Evolutionary conservation across 2,888 invertebrate species (phyloP), one percentile per base, ranked within the genome.

Genomic region (Eurytoma adleriae): DNA sequence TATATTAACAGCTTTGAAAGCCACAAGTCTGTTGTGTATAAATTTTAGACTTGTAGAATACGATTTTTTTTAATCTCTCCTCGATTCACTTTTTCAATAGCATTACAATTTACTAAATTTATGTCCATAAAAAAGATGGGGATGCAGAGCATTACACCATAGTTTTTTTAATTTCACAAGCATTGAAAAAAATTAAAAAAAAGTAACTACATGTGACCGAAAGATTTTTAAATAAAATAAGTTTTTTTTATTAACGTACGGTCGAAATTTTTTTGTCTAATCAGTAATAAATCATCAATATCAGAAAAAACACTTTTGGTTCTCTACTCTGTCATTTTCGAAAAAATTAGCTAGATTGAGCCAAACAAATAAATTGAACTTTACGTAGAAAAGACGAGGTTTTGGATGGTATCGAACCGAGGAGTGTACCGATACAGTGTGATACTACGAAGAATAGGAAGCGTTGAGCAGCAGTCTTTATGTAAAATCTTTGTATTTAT

Each of bases 401-500:
- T 13, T 61, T 59, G 1, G 62, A 73, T 59, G 20, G 10, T 82
- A 78, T 82, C 66, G 70, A 82, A 79, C 72, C 54, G 61, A 73
- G 62, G 67, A 79, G 59, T 61, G 16, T 66, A 76, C 62, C 74
- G 72, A 71, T 70, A 82, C 73, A 82, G 57, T 76, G 68, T 40
- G 27, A 77, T 59, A 72, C 56, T 67, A 71, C 54, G 61, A 81
- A 83, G 83, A 87, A 87, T 85, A 85, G 85, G 86, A 88, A 89
- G 85, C 86, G 40, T 40, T 84, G 85, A 86, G 83, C 83, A 84
- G 84, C 85, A 86, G 85, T 84, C 81, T 83, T 84, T 83, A 81
- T 87, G 83, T 88, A 87, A 87, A 87, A 86, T 84, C 82, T 84
- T 85, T 84, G 83, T 85, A 86, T 85, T 87, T 80, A 83, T 84